Base-by-base conservation (phyloP, 2,797 vertebrate genomes). In the Hirundo rustica region DNA sequence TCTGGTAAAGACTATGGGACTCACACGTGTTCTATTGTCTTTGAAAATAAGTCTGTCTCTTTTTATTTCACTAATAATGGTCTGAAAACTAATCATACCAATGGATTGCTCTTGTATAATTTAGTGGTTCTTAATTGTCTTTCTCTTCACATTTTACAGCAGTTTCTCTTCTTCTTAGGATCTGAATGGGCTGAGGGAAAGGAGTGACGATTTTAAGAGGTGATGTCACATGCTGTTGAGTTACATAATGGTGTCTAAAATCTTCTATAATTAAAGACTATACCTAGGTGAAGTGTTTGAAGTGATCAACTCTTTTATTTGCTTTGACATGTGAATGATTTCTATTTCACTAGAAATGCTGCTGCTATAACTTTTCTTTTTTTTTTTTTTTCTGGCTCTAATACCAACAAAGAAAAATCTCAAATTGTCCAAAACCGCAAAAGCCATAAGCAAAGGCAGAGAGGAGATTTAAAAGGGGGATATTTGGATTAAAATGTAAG, bases 401-500 rank as follows among this genome's bases (percentile, higher is more conserved):
- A 88, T 65, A 62, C 50, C 50, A 86, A 72, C 74, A 93, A 60
- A 82, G 53, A 42, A 87, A 87, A 79, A 40, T 68, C 48, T 89
- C 61, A 70, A 54, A n/a, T 81, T 55, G 72, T 80, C 51, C 64
- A 77, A 84, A 94, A 89, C 34, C 1, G 0, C 36, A 85, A 44
- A 81, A 77, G 29, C 73, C 32, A 3, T 36, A 79, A 85, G 16
- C 5, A 5, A 89, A 83, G 58, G 36, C 34, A 92, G 54, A 88
- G 30, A 86, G 48, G 74, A 89, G 57, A 61, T 65, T 96, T 68
- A 60, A 73, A 84, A 82, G 62, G 11, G 36, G 42, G 21, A 65
- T 72, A 71, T 93, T 94, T 95, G 88, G 19, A 85, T 95, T 92
- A 83, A 80, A 81, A 89, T 83, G 20, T 83, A 88, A 86, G 51